Percentiles rank a stretch among this genome's conserved stretches.
Evolutionary conservation across 2,113 vertebrate species (phyloP).

Genomic region (Ceuthmochares aereus): DNA sequence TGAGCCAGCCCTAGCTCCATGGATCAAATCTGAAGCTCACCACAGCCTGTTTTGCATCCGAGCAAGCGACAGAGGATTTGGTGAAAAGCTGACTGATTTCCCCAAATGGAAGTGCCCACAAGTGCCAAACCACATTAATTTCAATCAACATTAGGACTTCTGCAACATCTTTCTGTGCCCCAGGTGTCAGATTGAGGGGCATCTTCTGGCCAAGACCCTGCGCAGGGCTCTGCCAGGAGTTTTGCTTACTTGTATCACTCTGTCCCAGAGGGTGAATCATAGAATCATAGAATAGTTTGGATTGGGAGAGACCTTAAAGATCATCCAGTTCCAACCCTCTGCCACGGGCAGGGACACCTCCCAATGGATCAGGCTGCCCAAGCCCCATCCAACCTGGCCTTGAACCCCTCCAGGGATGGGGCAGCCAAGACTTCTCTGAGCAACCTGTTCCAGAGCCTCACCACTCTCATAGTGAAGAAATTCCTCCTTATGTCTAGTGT

Average conservation of each 20-base stretch:
- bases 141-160: fast-evolving
- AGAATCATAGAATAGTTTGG: too few species aligned
- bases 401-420: too few species aligned
- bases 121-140: not conserved
- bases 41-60: not conserved
- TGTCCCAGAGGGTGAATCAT: not conserved
- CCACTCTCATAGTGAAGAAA: too few species aligned
- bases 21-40: not conserved
- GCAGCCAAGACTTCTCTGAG: too few species aligned
- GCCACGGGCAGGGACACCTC: too few species aligned
- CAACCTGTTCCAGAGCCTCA: too few species aligned
- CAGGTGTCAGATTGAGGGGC: not conserved
- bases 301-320: too few species aligned
- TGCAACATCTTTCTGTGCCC: not conserved
- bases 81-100: not conserved
- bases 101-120: not conserved
- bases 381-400: too few species aligned
- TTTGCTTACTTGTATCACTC: not conserved
- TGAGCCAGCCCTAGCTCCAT: not conserved
- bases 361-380: too few species aligned
- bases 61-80: not conserved
- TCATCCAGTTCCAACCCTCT: too few species aligned
- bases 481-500: too few species aligned
- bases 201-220: not conserved
- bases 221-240: not conserved